Evolutionary conservation across 2,797 vertebrate genomes (phyloP).

Genomic region (Notolabrus celidotus): DNA sequence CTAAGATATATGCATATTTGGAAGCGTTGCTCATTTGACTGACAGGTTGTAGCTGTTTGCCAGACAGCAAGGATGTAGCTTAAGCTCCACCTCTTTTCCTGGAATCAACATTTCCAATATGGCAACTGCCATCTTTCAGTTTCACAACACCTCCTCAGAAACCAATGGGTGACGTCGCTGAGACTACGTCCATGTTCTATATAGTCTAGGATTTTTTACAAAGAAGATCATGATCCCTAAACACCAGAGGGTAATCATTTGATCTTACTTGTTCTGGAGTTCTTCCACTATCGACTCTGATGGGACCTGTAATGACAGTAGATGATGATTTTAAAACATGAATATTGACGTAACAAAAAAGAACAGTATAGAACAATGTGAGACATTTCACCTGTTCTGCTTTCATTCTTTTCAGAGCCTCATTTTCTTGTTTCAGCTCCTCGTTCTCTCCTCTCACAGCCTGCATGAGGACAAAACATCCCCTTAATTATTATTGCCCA

Average conservation of each 20-base stretch:
- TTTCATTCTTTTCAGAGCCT: constrained; percentile 85
- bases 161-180: too few species aligned
- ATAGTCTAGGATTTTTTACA: too few species aligned
- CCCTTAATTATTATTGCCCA: constrained; percentile 5
- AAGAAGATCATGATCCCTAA: too few species aligned
- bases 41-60: too few species aligned
- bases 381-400: constrained; percentile 86
- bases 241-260: background rate
- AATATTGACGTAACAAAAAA: background rate
- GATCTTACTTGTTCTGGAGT: constrained; percentile 90
- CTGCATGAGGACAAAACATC: constrained; percentile 77
- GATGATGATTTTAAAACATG: constrained; percentile 18
- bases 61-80: too few species aligned
- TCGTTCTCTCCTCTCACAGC: constrained; percentile 86
- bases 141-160: too few species aligned
- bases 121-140: too few species aligned
- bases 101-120: too few species aligned
- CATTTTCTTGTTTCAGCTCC: constrained; percentile 86
- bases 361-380: background rate
- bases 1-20: too few species aligned
- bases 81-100: too few species aligned
- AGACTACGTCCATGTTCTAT: too few species aligned
- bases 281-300: constrained; percentile 89
- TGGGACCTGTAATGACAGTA: constrained; percentile 82
- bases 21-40: too few species aligned